Percentiles rank a stretch among this genome's conserved stretches.
Evolutionary conservation across 2,113 vertebrate genomes (phyloP).

Genomic region (Ranitomeya imitator): DNA sequence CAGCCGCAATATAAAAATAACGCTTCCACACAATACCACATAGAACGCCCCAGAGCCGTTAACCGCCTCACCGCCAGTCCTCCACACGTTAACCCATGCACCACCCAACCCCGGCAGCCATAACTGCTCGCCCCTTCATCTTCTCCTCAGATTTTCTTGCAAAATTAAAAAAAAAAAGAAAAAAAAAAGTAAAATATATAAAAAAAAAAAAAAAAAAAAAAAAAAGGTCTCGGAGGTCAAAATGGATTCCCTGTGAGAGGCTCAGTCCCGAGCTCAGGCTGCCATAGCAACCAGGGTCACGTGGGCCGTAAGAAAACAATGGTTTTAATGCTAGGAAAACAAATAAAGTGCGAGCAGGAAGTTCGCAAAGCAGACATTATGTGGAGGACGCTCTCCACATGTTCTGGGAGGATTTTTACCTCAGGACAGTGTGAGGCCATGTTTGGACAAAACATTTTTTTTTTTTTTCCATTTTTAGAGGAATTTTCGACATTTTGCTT

Average conservation of each 20-base stretch:
- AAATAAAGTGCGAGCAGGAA: conserved; percentile 24
- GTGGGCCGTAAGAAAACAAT: conserved; percentile 49
- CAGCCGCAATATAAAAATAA: conserved; percentile 50
- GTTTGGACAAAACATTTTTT: not conserved
- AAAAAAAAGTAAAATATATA: not conserved
- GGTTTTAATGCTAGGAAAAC: conserved; percentile 39
- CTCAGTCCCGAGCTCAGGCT: not conserved
- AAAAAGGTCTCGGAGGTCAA: conserved; percentile 28
- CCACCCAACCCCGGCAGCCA: not conserved
- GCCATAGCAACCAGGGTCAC: conserved; percentile 12
- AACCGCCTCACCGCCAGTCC: not conserved
- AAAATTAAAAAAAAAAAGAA: not conserved
- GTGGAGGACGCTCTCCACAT: not conserved
- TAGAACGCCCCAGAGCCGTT: conserved; percentile 10
- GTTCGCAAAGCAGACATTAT: not conserved
- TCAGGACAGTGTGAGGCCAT: not conserved
- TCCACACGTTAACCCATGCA: not conserved
- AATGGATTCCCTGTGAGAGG: conserved; percentile 16
- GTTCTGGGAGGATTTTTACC: not conserved
- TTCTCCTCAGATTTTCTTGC: not conserved
- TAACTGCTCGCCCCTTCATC: not conserved
- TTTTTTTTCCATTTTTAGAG: too few relatives aligned
- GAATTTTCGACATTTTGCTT: too few relatives aligned
- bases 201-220: not conserved
- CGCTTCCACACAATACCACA: conserved; percentile 36